These are phyloP conservation scores for Anas platyrhynchos DNA, from an alignment of 2,113 vertebrate species.

Conservation along the genomic window DNA sequence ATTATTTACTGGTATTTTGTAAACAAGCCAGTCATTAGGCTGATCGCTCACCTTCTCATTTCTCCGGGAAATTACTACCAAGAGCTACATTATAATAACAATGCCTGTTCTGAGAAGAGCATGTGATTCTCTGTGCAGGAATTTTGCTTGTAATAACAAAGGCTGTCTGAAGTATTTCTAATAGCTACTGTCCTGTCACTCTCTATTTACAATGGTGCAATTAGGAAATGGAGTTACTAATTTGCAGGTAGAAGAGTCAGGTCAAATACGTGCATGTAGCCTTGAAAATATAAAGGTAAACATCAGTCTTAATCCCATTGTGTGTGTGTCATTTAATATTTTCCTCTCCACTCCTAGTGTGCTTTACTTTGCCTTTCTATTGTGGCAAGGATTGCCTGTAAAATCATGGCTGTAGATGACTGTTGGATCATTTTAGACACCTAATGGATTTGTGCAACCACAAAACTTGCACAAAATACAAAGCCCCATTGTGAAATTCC, in stretches of 20 bases:
- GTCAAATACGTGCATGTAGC: neutral
- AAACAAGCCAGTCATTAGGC: slow-evolving; percentile 30
- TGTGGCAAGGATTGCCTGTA: neutral
- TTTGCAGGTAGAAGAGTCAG: neutral
- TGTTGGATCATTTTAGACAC: neutral
- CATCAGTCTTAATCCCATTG: neutral
- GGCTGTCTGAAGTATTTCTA: neutral
- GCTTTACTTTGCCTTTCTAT: neutral
- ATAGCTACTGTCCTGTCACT: neutral
- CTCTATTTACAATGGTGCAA: neutral
- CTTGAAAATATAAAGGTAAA: slow-evolving; percentile 13
- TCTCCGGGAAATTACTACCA: slow-evolving; percentile 11
- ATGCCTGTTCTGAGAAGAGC: neutral
- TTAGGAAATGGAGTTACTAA: slow-evolving; percentile 15
- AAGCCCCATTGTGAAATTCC: neutral
- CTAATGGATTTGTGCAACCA: neutral
- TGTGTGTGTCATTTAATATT: neutral
- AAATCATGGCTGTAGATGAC: neutral
- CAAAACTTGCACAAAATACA: neutral
- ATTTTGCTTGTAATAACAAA: neutral
- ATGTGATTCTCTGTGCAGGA: neutral
- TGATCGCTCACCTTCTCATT: slow-evolving; percentile 18
- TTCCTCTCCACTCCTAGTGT: neutral
- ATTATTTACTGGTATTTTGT: slow-evolving; percentile 53
- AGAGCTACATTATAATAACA: slow-evolving; percentile 11